Base-by-base conservation (phyloP, 2,888 invertebrate genomes). In the Latheticus oryzae region DNA sequence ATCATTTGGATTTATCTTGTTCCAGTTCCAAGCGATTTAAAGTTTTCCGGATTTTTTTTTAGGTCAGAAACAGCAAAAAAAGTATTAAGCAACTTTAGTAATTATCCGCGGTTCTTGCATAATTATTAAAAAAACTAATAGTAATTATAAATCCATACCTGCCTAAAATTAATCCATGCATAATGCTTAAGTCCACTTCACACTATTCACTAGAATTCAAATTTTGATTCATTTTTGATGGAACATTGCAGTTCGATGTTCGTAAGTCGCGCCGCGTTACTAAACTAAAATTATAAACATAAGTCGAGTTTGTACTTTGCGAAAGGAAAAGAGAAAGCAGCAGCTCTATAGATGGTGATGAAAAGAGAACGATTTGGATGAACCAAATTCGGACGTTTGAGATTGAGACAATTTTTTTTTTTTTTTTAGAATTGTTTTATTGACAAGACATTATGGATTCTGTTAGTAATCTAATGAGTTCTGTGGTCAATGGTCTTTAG, bases 241-340 rank as follows among this genome's bases (percentile, higher is more conserved):
- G 12, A 28, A 28, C 12, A 19, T 11, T 32, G 11, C 11, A 17
- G 24, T 8, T 21, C 32, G 59, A 50, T 59, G 59, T 59, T 54
- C 23, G 50, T 59, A 58, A 45, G 50, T 48, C 58, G 55, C 62
- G 56, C 54, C 60, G 58, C 58, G 53, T 33, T 45, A 58, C 55
- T 50, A 53, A 45, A 63, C 63, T 58, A 61, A 61, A 63, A 63
- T 61, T 58, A 60, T 63, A 61, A 60, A 61, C 60, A 58, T 57
- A 61, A 54, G 35, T 13, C 16, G 53, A 32, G 28, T 50, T 43
- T 26, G 26, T 43, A 52, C 47, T 40, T 60, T 57, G 62, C 64
- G 60, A 64, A 64, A 61, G 61, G 51, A 50, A 59, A 59, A 59
- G 62, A 62, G 63, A 63, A 67, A 64, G 64, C 64, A 63, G 63